A percentile compares a stretch with the other conserved stretches of the same genome.
Evolutionary conservation across 2,113 vertebrate species (phyloP).

Genomic region (Cottus gobio): DNA sequence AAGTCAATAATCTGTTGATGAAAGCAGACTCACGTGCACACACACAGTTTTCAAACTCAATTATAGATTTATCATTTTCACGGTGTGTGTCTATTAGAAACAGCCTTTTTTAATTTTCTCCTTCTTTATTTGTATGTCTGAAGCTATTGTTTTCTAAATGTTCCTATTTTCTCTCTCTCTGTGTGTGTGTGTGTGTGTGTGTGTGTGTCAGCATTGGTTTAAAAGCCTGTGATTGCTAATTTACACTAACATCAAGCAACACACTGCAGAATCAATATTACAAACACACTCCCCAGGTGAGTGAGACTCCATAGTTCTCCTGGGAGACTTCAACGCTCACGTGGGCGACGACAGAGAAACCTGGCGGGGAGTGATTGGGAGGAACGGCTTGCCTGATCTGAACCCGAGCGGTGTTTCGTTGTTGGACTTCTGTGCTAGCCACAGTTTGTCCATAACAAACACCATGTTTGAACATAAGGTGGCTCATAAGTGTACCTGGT

Average conservation of each 20-base stretch:
- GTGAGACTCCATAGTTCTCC: too few relatives aligned
- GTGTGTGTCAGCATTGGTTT: background rate
- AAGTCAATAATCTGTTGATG: conserved; percentile 56
- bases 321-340: too few relatives aligned
- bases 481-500: too few relatives aligned
- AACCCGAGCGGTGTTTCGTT: too few relatives aligned
- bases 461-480: too few relatives aligned
- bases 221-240: conserved; percentile 37
- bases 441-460: too few relatives aligned
- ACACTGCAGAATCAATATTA: conserved; percentile 21
- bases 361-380: too few relatives aligned
- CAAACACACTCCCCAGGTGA: background rate
- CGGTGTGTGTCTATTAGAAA: conserved; percentile 42
- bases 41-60: conserved; percentile 34
- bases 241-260: conserved; percentile 33
- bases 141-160: conserved; percentile 16
- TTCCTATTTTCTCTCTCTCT: background rate
- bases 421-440: too few relatives aligned
- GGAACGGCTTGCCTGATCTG: too few relatives aligned
- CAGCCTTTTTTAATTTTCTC: background rate
- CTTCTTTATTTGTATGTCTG: background rate
- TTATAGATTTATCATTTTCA: conserved; percentile 61
- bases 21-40: conserved; percentile 30
- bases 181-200: background rate
- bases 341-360: too few relatives aligned